Percentiles rank a stretch among this genome's conserved stretches.
phyloP scores from a whole-genome alignment of 2,888 invertebrate genomes.

The Clunio marinus region DNA sequence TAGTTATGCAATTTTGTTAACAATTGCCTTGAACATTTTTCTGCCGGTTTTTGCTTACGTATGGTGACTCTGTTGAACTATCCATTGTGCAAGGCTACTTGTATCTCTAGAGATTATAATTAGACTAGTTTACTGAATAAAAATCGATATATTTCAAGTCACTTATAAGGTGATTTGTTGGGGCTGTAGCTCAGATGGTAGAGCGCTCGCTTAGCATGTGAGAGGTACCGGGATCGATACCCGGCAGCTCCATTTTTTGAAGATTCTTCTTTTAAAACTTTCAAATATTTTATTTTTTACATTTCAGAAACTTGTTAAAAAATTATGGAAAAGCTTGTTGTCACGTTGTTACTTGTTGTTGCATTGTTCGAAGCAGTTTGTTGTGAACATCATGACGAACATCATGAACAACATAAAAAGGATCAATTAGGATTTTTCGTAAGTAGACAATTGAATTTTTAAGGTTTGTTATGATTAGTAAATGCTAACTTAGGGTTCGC shows the following conservation, averaged over 20 bases:
- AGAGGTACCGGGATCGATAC: constrained; percentile 37
- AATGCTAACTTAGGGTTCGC: constrained; percentile 30
- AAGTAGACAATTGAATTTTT: background rate
- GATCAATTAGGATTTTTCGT: constrained; percentile 33
- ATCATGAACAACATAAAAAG: constrained; percentile 10
- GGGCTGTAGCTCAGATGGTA: constrained; percentile 39
- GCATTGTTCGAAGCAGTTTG: background rate
- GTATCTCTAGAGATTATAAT: no score
- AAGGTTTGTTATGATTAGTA: no score
- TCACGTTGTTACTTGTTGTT: background rate
- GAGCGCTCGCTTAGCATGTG: constrained; percentile 39
- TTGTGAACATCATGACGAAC: constrained; percentile 25
- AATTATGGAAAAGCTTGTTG: background rate
- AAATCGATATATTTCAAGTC: background rate
- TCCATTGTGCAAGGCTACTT: no score
- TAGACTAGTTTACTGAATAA: no score
- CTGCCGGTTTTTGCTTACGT: no score
- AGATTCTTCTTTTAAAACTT: background rate
- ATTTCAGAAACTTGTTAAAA: background rate
- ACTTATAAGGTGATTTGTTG: background rate
- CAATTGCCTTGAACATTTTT: no score
- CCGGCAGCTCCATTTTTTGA: constrained; percentile 19
- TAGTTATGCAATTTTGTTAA: no score
- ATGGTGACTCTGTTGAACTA: no score
- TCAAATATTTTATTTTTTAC: background rate